Conservation (phyloP, 2,888 invertebrate species). For the Adelphocoris suturalis region DNA sequence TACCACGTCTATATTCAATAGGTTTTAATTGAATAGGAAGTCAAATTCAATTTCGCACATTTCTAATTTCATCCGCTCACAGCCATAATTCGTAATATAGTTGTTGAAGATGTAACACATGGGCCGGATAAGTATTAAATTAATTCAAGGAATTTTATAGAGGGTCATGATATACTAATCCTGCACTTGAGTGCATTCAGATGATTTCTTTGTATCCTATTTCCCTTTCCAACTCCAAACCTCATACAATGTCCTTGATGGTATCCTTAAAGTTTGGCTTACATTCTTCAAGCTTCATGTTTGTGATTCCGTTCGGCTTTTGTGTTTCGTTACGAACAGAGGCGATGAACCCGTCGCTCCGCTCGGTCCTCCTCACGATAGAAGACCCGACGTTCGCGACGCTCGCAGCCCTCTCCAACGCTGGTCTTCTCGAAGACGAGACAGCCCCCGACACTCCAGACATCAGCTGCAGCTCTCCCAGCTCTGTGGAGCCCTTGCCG, state of each 20-base stretch:
- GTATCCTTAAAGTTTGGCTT: background rate
- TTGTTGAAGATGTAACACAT: too few relatives aligned
- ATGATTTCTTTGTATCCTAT: too few relatives aligned
- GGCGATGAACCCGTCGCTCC: conserved; percentile 76
- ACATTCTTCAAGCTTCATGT: background rate
- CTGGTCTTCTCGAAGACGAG: conserved; percentile 88
- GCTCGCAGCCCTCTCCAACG: conserved; percentile 84
- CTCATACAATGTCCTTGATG: background rate
- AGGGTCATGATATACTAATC: too few relatives aligned
- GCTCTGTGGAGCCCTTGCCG: conserved; percentile 74
- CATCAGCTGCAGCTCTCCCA: conserved; percentile 72
- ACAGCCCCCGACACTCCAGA: conserved; percentile 86
- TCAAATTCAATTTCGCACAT: too few relatives aligned
- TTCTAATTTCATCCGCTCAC: too few relatives aligned
- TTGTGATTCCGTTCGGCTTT: background rate
- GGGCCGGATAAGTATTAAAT: too few relatives aligned
- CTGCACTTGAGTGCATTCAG: too few relatives aligned
- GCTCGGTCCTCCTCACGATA: conserved; percentile 83
- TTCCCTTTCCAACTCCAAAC: too few relatives aligned
- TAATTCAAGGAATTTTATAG: too few relatives aligned
- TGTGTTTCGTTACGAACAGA: conserved; percentile 57
- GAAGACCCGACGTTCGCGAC: conserved; percentile 88
- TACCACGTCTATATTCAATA: too few relatives aligned
- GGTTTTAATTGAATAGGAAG: too few relatives aligned
- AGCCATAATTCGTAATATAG: too few relatives aligned